Evolutionary conservation across 2,888 invertebrate genomes (phyloP).

Genomic region (Capitulum mitella): DNA sequence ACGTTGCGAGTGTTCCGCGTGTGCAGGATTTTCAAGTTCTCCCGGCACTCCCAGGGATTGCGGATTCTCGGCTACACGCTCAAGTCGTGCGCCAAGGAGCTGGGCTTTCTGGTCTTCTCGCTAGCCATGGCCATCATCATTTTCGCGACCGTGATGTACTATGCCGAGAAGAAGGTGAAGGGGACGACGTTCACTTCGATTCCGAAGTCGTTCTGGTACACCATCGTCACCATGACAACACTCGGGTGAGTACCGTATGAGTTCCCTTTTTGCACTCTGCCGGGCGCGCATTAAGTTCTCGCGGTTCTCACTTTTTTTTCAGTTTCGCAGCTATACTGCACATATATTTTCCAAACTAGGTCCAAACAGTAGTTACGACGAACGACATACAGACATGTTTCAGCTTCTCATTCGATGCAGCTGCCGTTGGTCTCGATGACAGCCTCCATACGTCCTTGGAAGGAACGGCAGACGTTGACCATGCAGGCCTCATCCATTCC

Average conservation of each 20-base stretch:
- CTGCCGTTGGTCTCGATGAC: no score
- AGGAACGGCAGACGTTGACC: no score
- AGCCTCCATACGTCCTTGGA: no score
- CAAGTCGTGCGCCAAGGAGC: conserved; percentile 96
- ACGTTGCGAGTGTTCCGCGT: conserved; percentile 97
- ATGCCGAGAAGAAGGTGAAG: conserved; percentile 97
- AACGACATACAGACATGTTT: no score
- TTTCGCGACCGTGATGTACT: conserved; percentile 99
- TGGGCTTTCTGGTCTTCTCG: conserved; percentile 98
- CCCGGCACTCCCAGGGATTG: conserved; percentile 92
- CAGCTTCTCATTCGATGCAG: no score
- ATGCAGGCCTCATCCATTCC: no score
- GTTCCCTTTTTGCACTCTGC: no score
- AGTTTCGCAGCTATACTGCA: no score
- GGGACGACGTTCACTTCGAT: conserved; percentile 98
- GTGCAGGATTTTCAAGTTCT: conserved; percentile 99
- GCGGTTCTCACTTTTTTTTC: no score
- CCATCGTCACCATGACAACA: conserved; percentile 99
- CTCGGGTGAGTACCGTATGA: conserved; percentile 87
- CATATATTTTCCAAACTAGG: no score
- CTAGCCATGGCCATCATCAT: conserved; percentile 99
- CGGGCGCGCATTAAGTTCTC: no score
- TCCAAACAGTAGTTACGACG: no score
- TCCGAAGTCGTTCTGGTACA: conserved; percentile 99
- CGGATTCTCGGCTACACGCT: conserved; percentile 98